These are phyloP conservation scores for Capricornis sumatraensis DNA, from an alignment of 2,113 vertebrate species.

Conservation along the genomic window DNA sequence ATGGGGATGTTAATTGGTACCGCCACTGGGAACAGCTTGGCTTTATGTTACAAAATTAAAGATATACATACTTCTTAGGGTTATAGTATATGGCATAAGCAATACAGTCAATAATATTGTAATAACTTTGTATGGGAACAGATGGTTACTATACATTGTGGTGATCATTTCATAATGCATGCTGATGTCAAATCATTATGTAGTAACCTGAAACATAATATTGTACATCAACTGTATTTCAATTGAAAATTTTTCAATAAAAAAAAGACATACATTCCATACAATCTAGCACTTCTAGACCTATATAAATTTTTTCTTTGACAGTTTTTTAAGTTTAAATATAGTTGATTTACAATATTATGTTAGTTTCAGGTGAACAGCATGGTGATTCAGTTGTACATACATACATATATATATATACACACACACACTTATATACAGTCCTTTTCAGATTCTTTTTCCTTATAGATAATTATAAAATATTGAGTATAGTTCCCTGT, in stretches of 20 bases:
- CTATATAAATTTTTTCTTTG: background rate
- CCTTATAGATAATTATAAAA: background rate
- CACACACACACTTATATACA: rapidly evolving
- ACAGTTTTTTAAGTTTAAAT: background rate
- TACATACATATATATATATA: background rate
- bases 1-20: background rate
- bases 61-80: background rate
- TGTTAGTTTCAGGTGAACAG: background rate
- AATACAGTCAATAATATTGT: background rate
- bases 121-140: background rate
- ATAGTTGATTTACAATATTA: background rate
- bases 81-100: background rate
- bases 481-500: background rate
- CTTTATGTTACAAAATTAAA: background rate
- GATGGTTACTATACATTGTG: background rate
- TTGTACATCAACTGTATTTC: background rate
- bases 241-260: background rate
- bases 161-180: background rate
- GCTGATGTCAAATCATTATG: background rate
- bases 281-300: background rate
- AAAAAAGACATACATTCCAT: background rate
- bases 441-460: background rate
- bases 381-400: background rate
- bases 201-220: background rate
- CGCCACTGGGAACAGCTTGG: background rate